Evolutionary conservation across 2,113 vertebrate genomes (phyloP), one percentile per base, ranked within the genome.

Genomic region (Scalopus aquaticus): DNA sequence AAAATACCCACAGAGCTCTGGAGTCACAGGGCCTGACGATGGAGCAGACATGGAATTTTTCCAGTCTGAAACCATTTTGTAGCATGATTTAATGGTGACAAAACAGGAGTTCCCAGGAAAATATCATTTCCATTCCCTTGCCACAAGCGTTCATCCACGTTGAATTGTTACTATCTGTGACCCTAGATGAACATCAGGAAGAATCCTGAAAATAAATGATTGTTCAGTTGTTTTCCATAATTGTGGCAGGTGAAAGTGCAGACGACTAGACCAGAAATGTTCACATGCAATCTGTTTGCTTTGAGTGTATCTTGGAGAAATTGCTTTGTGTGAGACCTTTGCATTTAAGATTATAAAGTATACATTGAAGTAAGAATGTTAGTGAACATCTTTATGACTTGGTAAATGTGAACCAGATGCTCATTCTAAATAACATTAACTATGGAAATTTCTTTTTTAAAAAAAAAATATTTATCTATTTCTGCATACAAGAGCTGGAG

Each of bases 61-160:
- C 83, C 77, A 81, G 54, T 65, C 24, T 42, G 49, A 95, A 89
- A 90, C n/a, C 56, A 56, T 88, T 94, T 93, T 39, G 49, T 26
- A 58, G 42, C 80, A 73, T 93, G 95, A 96, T 46, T 95, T 95
- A 83, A 84, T 64, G 39, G 26, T 88, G 91, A 94, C 91, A 94
- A 86, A 62, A 44, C 19, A 60, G 22, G 28, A 94, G 78, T 96
- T 95, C 42, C 79, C 96, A 94, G 94, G 96, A 96, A 95, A 96
- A 83, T 76, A 65, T n/a, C 64, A 82, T 90, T 93, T 94, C 62
- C 77, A 76, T 91, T 80, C 49, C 54, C 44, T 83, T 90, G 67
- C 32, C 60, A 17, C 54, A 88, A 69, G 49, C 51, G n/a, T 82
- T 94, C 87, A 64, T 78, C 9, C 17, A 64, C 37, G 78, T 93